Percentiles rank a stretch among this genome's conserved stretches.
phyloP scores from a whole-genome alignment of 2,888 invertebrate species.

The Eupithecia exiguata region DNA sequence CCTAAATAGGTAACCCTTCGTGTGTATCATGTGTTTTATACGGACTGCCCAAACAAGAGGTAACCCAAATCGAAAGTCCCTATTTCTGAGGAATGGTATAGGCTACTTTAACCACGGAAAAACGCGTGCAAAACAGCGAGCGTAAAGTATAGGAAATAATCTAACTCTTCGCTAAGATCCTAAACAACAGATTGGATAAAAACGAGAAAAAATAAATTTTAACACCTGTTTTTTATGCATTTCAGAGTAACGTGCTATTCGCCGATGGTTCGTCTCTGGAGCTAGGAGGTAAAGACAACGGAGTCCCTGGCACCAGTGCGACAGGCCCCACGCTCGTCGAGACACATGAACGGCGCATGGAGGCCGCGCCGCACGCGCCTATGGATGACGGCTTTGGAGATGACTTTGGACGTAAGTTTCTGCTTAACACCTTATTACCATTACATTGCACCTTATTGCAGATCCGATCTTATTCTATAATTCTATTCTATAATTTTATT shows the following conservation, averaged over 20 bases:
- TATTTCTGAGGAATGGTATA: too few species aligned
- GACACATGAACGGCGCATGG: slow-evolving; percentile 83
- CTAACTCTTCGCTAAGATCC: neutral
- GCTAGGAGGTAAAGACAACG: slow-evolving; percentile 70
- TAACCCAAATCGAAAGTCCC: too few species aligned
- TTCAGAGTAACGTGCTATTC: slow-evolving; percentile 88
- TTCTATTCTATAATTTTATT: too few species aligned
- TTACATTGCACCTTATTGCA: neutral
- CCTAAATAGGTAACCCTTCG: too few species aligned
- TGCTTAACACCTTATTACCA: neutral
- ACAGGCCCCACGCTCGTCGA: slow-evolving; percentile 83
- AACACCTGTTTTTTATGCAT: neutral
- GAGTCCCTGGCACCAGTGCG: slow-evolving; percentile 71
- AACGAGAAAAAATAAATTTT: neutral
- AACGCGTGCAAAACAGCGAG: too few species aligned
- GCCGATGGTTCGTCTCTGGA: slow-evolving; percentile 87
- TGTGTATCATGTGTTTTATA: too few species aligned
- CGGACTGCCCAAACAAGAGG: too few species aligned
- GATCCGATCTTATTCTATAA: neutral
- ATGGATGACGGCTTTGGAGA: slow-evolving; percentile 95
- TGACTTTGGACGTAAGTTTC: slow-evolving; percentile 90
- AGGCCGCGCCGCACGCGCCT: slow-evolving; percentile 88
- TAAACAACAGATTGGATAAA: neutral
- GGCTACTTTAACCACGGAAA: too few species aligned
- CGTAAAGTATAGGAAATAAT: too few species aligned